Base-by-base conservation (phyloP, 2,888 invertebrate species). In the Drosophila dives region DNA sequence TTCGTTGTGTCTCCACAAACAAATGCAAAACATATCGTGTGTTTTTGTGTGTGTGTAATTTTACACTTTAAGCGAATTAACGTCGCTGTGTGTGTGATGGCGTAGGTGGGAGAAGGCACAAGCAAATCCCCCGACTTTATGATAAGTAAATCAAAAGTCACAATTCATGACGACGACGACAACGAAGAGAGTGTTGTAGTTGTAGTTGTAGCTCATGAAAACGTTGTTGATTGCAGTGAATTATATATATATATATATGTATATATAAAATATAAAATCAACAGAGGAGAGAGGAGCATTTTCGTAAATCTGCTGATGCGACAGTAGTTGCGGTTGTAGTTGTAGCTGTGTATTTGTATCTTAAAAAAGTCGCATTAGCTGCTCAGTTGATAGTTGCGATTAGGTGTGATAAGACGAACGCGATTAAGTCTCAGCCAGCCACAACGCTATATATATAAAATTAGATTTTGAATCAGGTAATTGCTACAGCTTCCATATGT, bases 311-410 rank as follows among this genome's bases (percentile, higher is more conserved):
- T 59, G 59, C 17, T 45, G 64, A 29, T 20, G 17, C n/a, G 10
- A 15, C 36, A 4, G 45, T 45, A 15, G 38, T 48, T 50, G 12
- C 49, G 50, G 40, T 53, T 55, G 48, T 20, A 56, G 34, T 56
- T 61, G 54, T 54, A 7, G 3, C 4, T 51, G 38, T 42, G 29
- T 60, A 55, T 45, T 58, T 65, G 66, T 83, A 77, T 74, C 80
- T 75, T 63, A 45, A 66, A 69, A 45, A 66, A 69, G 54, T 68
- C 48, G 45, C 53, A 32, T 23, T 50, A 56, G 72, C 72, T 86
- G 70, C 75, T 86, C 86, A 86, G 86, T 86, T 70, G 80, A 83
- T 72, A 80, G 62, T 77, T 71, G 83, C 66, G 83, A 83, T 85
- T 83, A 83, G 78, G 45, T 65, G 89, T 83, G 87, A 87, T 89